Evolutionary conservation across 2,888 invertebrate species (phyloP).

Genomic region (Sarcophaga subvicina): DNA sequence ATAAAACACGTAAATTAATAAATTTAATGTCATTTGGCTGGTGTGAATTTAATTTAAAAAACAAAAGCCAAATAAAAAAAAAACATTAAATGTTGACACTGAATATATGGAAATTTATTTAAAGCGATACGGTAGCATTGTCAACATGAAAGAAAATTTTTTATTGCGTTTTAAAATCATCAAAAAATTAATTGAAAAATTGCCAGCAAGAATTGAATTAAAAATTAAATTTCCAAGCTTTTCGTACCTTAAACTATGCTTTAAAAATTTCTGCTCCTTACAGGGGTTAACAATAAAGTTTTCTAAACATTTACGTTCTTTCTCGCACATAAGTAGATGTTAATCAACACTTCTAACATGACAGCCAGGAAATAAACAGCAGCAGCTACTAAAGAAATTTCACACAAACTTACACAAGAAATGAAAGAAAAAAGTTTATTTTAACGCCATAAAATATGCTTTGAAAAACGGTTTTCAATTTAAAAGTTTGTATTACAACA

Average conservation of each 20-base stretch:
- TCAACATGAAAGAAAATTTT: no score
- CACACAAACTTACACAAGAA: no score
- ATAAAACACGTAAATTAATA: constrained; percentile 1
- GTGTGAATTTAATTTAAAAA: constrained; percentile 12
- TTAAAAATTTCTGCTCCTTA: no score
- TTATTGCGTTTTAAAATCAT: no score
- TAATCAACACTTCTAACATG: neutral
- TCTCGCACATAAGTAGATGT: neutral
- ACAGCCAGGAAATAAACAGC: constrained; percentile 9
- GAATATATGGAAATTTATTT: constrained; percentile 13
- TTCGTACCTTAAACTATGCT: no score
- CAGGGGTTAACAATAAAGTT: neutral
- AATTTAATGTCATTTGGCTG: constrained; percentile 1
- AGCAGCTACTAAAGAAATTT: neutral
- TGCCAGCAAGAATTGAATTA: no score
- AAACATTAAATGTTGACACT: neutral
- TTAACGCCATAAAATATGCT: neutral
- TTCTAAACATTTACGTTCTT: neutral
- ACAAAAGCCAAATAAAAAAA: neutral
- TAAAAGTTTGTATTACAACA: neutral
- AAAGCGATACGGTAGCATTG: no score
- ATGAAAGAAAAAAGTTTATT: neutral
- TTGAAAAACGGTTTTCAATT: neutral
- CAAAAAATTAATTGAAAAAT: no score
- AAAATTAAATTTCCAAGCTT: no score